Conservation (phyloP, 1,140 invertebrate genomes). For the Rhyzopertha dominica region DNA sequence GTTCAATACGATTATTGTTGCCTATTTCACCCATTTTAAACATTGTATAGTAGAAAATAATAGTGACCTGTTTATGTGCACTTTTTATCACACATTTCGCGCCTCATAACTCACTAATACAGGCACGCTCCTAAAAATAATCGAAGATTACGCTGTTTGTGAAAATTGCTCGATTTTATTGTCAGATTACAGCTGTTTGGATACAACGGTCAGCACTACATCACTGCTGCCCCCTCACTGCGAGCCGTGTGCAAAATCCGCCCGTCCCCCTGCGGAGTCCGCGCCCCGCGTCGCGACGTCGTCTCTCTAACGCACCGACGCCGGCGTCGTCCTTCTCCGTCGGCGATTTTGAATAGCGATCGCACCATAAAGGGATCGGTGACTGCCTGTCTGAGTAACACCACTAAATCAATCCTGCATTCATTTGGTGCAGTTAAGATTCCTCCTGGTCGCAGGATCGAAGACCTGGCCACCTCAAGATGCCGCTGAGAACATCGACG, state of each 20-base stretch:
- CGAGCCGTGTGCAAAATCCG: constrained; percentile 24
- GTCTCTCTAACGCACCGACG: constrained; percentile 11
- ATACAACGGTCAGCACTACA: too few species aligned
- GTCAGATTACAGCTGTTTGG: too few species aligned
- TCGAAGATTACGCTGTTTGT: neutral
- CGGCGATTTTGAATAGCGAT: constrained; percentile 25
- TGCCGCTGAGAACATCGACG: constrained; percentile 15
- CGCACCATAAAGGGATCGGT: constrained; percentile 27
- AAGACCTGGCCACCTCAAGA: neutral
- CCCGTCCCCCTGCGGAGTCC: constrained; percentile 13
- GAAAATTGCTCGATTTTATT: neutral
- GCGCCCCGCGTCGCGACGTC: constrained; percentile 10
- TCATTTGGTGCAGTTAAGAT: neutral
- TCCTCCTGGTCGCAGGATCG: neutral
- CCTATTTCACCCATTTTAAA: too few species aligned
- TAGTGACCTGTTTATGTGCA: too few species aligned
- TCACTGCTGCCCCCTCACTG: too few species aligned
- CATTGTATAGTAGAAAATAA: too few species aligned
- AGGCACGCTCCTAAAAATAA: neutral
- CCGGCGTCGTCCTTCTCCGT: constrained; percentile 10
- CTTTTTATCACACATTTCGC: too few species aligned
- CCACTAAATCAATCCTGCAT: constrained; percentile 22
- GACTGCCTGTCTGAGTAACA: constrained; percentile 21
- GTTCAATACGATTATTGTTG: too few species aligned
- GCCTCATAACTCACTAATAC: too few species aligned